Conservation (phyloP, 2,113 vertebrate genomes). For the Beaufortia kweichowensis region DNA sequence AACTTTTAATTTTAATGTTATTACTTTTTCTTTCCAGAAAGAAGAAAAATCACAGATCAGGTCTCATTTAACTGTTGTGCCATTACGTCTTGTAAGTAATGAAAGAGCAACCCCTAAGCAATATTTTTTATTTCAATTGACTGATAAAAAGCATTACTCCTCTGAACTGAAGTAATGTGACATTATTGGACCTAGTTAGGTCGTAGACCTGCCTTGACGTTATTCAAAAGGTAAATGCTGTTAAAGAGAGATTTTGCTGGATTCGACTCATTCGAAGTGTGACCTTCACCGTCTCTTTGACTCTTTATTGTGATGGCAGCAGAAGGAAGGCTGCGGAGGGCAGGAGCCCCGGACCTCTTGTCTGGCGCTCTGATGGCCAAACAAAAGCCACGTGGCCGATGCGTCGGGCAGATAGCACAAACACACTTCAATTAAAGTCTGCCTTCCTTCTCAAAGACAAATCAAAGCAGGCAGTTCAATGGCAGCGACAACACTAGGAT, state of each 20-base stretch:
- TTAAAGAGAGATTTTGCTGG: slow-evolving; percentile 59
- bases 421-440: slow-evolving; percentile 75
- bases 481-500: slow-evolving; percentile 57
- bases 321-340: slow-evolving; percentile 66
- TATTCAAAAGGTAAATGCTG: slow-evolving; percentile 60
- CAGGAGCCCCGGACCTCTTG: slow-evolving; percentile 66
- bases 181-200: background rate
- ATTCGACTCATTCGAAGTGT: slow-evolving; percentile 64
- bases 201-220: slow-evolving; percentile 39
- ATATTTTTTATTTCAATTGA: no score
- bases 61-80: no score
- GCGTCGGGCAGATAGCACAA: slow-evolving; percentile 75
- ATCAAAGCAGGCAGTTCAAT: slow-evolving; percentile 68
- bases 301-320: slow-evolving; percentile 74
- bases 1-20: no score
- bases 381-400: slow-evolving; percentile 80
- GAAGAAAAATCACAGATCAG: no score
- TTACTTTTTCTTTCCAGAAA: no score
- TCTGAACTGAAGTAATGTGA: slow-evolving; percentile 28
- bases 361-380: slow-evolving; percentile 79
- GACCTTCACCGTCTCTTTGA: slow-evolving; percentile 81
- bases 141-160: slow-evolving; percentile 1
- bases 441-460: slow-evolving; percentile 68
- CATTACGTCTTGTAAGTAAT: no score
- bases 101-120: no score